Base-by-base conservation (phyloP, 2,113 vertebrate species). In the Mustela lutreola region DNA sequence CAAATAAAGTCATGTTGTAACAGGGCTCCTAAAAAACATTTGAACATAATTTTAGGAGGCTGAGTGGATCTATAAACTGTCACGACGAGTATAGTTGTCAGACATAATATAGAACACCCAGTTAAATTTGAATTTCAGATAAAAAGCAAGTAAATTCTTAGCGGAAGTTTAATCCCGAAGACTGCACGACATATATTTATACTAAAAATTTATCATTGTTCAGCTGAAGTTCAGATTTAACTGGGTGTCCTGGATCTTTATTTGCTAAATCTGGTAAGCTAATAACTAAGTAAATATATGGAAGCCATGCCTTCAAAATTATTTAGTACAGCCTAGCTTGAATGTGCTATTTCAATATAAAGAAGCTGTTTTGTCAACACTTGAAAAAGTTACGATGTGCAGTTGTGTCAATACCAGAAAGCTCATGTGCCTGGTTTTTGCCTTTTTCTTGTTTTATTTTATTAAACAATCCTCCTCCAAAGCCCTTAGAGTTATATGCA, bases 401-500 rank as follows among this genome's bases (percentile, higher is more conserved):
- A 94, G 50, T 97, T 97, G 81, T 97, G 96, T 98, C 97, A 97
- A n/a, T 97, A 98, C 98, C 95, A 94, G 94, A 97, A 39, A 71
- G 79, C 96, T 95, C 96, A 62, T 94, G 91, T 88, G 98, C 96
- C 97, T 98, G 97, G 93, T 62, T 83, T 94, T 76, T 97, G 81
- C 60, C 58, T 79, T 88, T 91, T 70, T 98, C 98, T 98, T 98
- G 97, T 84, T 97, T 96, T 96, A 84, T 98, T 98, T 98, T 98
- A 98, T 98, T 93, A 97, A 98, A 98, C 97, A 91, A 36, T 63
- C 63, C 76, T 58, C 60, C n/a, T 85, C 79, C 86, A 11, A 71
- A 95, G 28, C n/a, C 28, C 73, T 94, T 24, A 31, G 53, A 92
- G 53, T 94, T 75, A 28, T 22, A 63, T n/a, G 73, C 89, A 92